Evolutionary conservation across 2,888 invertebrate species (phyloP), one percentile per base, ranked within the genome.

Genomic region (Rhingia rostrata): DNA sequence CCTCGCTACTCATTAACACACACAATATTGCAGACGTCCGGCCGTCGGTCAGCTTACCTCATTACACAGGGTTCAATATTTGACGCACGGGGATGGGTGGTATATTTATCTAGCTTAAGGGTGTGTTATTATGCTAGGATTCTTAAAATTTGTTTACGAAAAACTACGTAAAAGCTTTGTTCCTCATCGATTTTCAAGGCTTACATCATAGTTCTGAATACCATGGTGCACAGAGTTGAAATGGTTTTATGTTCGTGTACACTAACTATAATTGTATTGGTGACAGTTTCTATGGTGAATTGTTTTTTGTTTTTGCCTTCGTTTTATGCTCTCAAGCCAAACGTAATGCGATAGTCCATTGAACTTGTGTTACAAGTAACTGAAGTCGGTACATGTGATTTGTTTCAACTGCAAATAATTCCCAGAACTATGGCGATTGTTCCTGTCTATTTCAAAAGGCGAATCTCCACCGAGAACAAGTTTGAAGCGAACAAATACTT

Each of bases 141-240:
- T 22, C 0, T 4, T 51, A 10, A n/a, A 58, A 58, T 22, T 30
- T 6, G 14, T 5, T 39, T 39, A 10, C 39, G 14, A 39, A 39
- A 22, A 37, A 30, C 33, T 10, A n/a, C 22, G 7, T 30, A 12
- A 66, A 66, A 66, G 64, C 64, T 66, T 53, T 53, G 51, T 33
- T 22, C 2, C 32, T 12, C 64, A 66, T 66, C 51, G 64, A 66
- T 66, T 66, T 41, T 32, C 7, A 32, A n/a, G 51, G 51, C 64
- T 53, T 66, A 66, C 51, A 51, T 51, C 51, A 51, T 60, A 56
- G 54, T 37, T 37, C 7, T 22, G 39, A 37, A 30, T 45, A 33
- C 35, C 6, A 14, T 63, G n/a, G 9, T 14, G 49, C 22, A 49
- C 22, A 22, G 1, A n/a, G 9, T 22, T 45, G 61, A 22, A 37